Evolutionary conservation across 2,888 invertebrate species (phyloP).

Genomic region (Mimumesa dahlbomi): DNA sequence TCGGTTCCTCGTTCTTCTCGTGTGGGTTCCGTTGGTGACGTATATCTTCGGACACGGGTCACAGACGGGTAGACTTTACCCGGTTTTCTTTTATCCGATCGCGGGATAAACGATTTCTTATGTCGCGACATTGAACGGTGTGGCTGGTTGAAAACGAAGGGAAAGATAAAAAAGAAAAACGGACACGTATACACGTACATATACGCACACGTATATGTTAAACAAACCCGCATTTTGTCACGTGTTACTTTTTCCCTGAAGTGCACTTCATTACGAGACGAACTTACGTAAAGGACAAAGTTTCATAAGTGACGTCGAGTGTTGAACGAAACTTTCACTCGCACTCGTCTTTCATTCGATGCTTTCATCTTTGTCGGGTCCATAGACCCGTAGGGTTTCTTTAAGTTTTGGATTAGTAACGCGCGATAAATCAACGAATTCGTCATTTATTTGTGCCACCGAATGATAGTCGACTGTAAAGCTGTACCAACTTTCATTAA

Average conservation of each 20-base stretch:
- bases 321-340: not conserved
- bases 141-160: no score
- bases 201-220: not conserved
- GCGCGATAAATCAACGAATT: no score
- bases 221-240: not conserved
- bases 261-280: constrained; percentile 10
- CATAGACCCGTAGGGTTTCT: no score
- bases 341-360: not conserved
- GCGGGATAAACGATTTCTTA: constrained; percentile 42
- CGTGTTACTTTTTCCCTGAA: not conserved
- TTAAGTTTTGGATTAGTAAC: not conserved
- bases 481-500: no score
- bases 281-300: constrained; percentile 4
- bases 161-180: no score
- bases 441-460: no score
- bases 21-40: constrained; percentile 28
- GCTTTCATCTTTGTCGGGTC: not conserved
- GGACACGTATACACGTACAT: not conserved
- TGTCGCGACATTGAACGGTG: constrained; percentile 29
- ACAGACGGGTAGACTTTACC: constrained; percentile 29
- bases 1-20: not conserved
- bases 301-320: constrained; percentile 16
- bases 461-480: no score
- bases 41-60: constrained; percentile 33
- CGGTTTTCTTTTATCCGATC: constrained; percentile 42